phyloP scores from a whole-genome alignment of 2,113 vertebrate genomes.

The Dascyllus trimaculatus region DNA sequence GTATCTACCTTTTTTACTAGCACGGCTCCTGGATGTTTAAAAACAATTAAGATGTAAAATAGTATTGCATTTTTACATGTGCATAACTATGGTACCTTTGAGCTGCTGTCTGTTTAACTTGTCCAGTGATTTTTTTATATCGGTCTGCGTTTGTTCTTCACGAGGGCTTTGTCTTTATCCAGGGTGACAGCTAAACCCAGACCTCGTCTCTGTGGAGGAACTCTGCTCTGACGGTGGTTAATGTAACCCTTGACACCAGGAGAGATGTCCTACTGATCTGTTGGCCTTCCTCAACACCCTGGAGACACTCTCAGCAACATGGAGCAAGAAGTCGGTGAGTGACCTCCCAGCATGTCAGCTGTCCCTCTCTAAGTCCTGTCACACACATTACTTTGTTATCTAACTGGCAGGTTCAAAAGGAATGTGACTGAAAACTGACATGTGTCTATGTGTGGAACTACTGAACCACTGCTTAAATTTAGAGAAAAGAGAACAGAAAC shows the following conservation, averaged over 20 bases:
- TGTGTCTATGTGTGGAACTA: neutral
- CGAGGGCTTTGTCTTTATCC: slow-evolving; percentile 23
- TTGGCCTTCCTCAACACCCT: slow-evolving; percentile 81
- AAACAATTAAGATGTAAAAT: too few relatives aligned
- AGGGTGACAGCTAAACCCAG: slow-evolving; percentile 32
- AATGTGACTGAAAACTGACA: neutral
- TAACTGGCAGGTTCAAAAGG: neutral
- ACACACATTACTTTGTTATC: neutral
- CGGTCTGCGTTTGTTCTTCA: neutral
- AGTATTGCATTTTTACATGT: too few relatives aligned
- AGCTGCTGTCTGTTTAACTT: too few relatives aligned
- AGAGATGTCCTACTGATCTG: slow-evolving; percentile 90
- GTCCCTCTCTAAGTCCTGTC: neutral
- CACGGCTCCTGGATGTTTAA: too few relatives aligned
- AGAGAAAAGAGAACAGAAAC: slow-evolving; percentile 66
- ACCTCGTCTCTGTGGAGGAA: neutral
- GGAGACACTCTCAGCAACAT: slow-evolving; percentile 73
- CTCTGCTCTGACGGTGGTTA: slow-evolving; percentile 3
- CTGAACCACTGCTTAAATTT: slow-evolving; percentile 19
- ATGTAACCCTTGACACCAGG: slow-evolving; percentile 13
- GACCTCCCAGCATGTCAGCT: neutral
- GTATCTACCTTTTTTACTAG: too few relatives aligned
- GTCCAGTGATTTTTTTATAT: too few relatives aligned
- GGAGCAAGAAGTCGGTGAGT: slow-evolving; percentile 84
- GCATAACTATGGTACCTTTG: too few relatives aligned